Conservation (phyloP, 2,888 invertebrate species). For the Pristionchus exspectatus region DNA sequence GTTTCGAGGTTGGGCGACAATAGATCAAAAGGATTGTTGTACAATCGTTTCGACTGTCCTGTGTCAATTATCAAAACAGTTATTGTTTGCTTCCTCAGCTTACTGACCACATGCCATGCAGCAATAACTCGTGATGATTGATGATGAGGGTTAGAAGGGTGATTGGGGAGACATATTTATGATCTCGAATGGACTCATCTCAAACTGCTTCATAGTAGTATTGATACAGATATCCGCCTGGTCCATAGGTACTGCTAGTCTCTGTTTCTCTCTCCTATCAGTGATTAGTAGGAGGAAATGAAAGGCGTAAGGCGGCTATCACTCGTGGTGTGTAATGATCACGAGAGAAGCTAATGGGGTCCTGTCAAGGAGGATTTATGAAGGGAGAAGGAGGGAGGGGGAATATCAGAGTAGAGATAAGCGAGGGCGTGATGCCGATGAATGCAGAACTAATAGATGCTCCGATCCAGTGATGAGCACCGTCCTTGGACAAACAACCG, state of each 20-base stretch:
- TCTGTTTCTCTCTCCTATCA: neutral
- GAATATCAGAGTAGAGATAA: neutral
- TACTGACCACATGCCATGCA: too few relatives aligned
- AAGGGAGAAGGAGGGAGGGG: neutral
- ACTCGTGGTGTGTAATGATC: conserved; percentile 13
- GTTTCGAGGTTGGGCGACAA: neutral
- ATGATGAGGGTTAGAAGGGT: too few relatives aligned
- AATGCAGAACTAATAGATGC: neutral
- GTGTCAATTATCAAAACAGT: too few relatives aligned
- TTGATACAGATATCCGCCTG: too few relatives aligned
- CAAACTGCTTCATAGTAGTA: too few relatives aligned
- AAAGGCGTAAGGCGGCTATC: neutral
- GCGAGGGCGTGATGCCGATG: neutral
- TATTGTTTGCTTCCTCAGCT: too few relatives aligned
- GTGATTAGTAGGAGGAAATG: neutral
- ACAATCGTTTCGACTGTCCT: too few relatives aligned
- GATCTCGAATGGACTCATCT: too few relatives aligned
- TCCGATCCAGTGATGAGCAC: too few relatives aligned
- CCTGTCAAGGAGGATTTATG: conserved; percentile 8
- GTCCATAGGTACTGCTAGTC: neutral
- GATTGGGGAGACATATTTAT: too few relatives aligned
- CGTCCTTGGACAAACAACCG: too few relatives aligned
- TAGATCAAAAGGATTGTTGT: neutral
- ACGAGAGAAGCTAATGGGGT: conserved; percentile 17
- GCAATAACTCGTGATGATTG: too few relatives aligned